phyloP scores from a whole-genome alignment of 1,140 invertebrate species.

The Cepaea nemoralis region DNA sequence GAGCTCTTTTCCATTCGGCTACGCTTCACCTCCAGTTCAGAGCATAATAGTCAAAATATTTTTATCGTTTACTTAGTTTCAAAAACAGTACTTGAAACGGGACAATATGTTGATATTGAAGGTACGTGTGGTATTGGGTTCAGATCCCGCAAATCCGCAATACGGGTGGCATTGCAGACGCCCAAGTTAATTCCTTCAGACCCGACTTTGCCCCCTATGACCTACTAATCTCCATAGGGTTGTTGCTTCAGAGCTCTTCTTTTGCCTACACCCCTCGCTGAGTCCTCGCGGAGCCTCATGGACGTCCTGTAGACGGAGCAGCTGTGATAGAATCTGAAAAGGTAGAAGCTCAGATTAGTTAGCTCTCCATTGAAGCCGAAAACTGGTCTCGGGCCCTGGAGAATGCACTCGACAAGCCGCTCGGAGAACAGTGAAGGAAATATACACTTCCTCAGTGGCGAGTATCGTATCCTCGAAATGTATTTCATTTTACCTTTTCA shows the following conservation, averaged over 20 bases:
- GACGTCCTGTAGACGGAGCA: not conserved
- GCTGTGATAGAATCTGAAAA: not conserved
- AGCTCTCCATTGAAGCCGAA: not conserved
- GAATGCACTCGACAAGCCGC: not conserved
- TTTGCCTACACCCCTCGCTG: slow-evolving; percentile 6
- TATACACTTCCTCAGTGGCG: not conserved
- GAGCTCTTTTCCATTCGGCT: too few species aligned
- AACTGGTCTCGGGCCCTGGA: not conserved
- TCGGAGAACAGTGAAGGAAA: not conserved
- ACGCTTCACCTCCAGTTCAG: too few species aligned
- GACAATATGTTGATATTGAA: too few species aligned
- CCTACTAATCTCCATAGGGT: slow-evolving; percentile 4
- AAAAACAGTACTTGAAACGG: too few species aligned
- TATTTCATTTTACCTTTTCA: not conserved
- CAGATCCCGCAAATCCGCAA: not conserved
- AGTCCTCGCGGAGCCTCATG: not conserved
- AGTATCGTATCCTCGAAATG: not conserved
- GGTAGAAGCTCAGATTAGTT: slow-evolving; percentile 1
- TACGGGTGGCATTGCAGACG: not conserved
- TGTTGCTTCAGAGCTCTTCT: not conserved
- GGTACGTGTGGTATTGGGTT: not conserved
- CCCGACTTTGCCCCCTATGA: not conserved
- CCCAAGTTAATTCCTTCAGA: not conserved
- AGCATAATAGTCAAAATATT: too few species aligned
- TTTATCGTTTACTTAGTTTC: too few species aligned